phyloP scores from a whole-genome alignment of 2,888 invertebrate genomes.

The Aproaerema taeniolella region DNA sequence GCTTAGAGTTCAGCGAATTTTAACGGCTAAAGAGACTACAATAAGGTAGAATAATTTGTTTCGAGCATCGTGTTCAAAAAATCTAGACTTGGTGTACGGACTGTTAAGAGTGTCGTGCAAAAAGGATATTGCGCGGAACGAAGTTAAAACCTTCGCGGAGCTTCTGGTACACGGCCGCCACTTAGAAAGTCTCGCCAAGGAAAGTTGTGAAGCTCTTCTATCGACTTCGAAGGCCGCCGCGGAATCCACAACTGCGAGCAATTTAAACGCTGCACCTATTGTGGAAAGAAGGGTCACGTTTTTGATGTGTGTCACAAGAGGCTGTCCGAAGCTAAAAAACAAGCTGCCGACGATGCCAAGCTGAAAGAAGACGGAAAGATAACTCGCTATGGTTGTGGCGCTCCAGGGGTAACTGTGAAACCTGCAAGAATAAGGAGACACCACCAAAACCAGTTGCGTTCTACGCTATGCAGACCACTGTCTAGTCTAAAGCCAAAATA shows the following conservation, averaged over 20 bases:
- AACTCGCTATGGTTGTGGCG: constrained; percentile 23
- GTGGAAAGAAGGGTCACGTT: not conserved
- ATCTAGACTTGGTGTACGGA: not conserved
- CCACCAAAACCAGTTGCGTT: constrained; percentile 13
- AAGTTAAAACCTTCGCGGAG: not conserved
- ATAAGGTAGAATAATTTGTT: too few relatives aligned
- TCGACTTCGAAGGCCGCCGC: not conserved
- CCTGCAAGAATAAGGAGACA: constrained; percentile 12
- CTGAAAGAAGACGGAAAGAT: constrained; percentile 8
- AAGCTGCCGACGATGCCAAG: too few relatives aligned
- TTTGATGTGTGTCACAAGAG: not conserved
- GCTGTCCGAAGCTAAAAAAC: not conserved
- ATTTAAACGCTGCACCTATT: not conserved
- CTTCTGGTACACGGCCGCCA: not conserved
- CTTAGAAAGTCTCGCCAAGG: not conserved
- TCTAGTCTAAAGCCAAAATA: constrained; percentile 10
- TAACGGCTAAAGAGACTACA: too few relatives aligned
- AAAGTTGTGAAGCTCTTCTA: not conserved
- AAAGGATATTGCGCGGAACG: not conserved
- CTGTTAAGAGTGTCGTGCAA: not conserved
- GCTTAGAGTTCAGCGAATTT: too few relatives aligned
- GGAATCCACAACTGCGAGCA: not conserved
- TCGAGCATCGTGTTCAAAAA: too few relatives aligned
- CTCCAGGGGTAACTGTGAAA: constrained; percentile 21
- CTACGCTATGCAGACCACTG: constrained; percentile 3